phyloP scores from a whole-genome alignment of 2,797 vertebrate genomes.

The Rhabdophis nuchalis region DNA sequence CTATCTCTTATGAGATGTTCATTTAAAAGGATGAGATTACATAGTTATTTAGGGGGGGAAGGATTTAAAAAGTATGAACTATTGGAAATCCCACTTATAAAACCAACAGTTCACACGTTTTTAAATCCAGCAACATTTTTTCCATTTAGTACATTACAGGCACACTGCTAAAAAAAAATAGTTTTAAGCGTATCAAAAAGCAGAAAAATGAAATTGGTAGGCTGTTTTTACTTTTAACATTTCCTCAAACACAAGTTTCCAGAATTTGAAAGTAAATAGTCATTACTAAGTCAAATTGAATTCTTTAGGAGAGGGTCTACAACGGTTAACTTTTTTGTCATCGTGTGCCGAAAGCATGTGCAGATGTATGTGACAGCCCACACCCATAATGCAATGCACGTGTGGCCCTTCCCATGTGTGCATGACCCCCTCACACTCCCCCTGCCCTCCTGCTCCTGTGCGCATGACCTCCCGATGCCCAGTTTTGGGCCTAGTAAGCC shows the following conservation, averaged over 20 bases:
- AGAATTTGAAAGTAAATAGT: neutral
- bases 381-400: too few species aligned
- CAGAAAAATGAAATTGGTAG: neutral
- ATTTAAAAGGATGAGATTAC: neutral
- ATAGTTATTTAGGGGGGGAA: neutral
- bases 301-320: neutral
- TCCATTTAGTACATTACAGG: neutral
- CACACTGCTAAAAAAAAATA: neutral
- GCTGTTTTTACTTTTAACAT: neutral
- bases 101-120: neutral
- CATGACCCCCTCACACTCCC: too few species aligned
- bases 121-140: neutral
- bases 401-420: too few species aligned
- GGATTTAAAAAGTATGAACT: neutral
- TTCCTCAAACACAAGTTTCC: neutral
- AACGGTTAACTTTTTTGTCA: neutral
- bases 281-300: neutral
- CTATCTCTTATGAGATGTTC: neutral
- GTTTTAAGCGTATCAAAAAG: neutral
- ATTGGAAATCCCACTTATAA: neutral
- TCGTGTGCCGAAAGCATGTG: too few species aligned
- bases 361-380: too few species aligned
- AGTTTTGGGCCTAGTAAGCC: too few species aligned
- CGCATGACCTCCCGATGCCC: too few species aligned
- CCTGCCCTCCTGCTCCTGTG: too few species aligned